phyloP scores from a whole-genome alignment of 2,113 vertebrate genomes.

The Corythoichthys haematopterus region DNA sequence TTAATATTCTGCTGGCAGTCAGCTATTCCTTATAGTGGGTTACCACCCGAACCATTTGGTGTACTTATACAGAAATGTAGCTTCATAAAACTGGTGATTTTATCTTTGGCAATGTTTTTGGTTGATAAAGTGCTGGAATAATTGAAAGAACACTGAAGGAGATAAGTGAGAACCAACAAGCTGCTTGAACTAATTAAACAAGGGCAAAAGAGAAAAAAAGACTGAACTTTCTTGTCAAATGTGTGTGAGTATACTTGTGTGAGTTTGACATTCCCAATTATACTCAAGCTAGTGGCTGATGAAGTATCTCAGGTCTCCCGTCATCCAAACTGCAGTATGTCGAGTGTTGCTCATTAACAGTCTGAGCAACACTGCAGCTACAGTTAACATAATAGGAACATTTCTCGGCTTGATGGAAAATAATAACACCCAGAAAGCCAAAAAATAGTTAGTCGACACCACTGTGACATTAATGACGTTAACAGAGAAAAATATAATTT shows the following conservation, averaged over 20 bases:
- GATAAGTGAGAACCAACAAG: slow-evolving; percentile 22
- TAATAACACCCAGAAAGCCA: slow-evolving; percentile 26
- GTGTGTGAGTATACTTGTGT: not conserved
- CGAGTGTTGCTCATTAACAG: slow-evolving; percentile 36
- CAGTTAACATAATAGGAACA: slow-evolving; percentile 48
- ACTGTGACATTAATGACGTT: slow-evolving; percentile 50
- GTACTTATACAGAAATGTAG: not conserved
- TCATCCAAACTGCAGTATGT: slow-evolving; percentile 11
- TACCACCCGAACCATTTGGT: not conserved
- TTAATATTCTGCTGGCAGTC: not conserved
- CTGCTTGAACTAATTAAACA: slow-evolving; percentile 38
- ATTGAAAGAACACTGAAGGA: slow-evolving; percentile 24
- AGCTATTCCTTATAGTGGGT: not conserved
- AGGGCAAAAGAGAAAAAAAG: slow-evolving; percentile 16
- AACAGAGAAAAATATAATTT: slow-evolving; percentile 57
- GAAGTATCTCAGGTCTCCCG: slow-evolving; percentile 11
- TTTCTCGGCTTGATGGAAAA: slow-evolving; percentile 53
- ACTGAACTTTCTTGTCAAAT: slow-evolving; percentile 16
- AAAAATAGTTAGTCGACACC: slow-evolving; percentile 40
- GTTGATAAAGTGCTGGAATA: slow-evolving; percentile 45
- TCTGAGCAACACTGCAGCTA: slow-evolving; percentile 31
- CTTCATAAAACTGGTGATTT: not conserved
- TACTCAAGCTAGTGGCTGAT: slow-evolving; percentile 21
- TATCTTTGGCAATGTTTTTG: not conserved
- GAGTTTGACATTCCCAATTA: slow-evolving; percentile 29